Evolutionary conservation across 2,113 vertebrate species (phyloP).

Genomic region (Notechis scutatus): DNA sequence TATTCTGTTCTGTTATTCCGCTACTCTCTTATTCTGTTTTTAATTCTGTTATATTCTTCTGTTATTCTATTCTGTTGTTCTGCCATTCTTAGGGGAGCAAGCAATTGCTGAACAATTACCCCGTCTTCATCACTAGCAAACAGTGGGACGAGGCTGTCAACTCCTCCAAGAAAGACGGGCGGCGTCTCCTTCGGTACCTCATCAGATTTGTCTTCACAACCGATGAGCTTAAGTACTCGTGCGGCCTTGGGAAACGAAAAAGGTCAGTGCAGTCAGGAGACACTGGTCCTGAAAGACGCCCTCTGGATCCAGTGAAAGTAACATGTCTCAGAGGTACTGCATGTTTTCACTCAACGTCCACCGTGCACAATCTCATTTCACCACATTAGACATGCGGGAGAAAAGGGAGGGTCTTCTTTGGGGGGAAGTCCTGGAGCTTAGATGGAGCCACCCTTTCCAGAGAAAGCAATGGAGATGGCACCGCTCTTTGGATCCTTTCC

Average conservation of each 20-base stretch:
- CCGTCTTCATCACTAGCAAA: constrained; percentile 98
- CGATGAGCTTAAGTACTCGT: constrained; percentile 99
- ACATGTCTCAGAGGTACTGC: constrained; percentile 99
- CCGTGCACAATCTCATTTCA: constrained; percentile 79
- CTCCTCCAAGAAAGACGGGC: constrained; percentile 97
- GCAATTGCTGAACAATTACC: constrained; percentile 97
- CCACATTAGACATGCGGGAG: constrained; percentile 65
- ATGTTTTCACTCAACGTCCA: constrained; percentile 77
- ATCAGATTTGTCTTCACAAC: constrained; percentile 99
- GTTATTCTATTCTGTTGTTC: constrained; percentile 24
- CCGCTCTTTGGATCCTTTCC: not conserved
- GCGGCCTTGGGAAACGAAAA: constrained; percentile 98
- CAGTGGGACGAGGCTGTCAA: constrained; percentile 99
- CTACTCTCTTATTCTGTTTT: too few species aligned
- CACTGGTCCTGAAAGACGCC: constrained; percentile 92
- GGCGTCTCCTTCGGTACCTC: constrained; percentile 94
- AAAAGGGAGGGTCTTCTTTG: constrained; percentile 31
- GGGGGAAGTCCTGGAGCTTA: not conserved
- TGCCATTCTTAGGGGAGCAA: constrained; percentile 83
- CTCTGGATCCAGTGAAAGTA: constrained; percentile 98
- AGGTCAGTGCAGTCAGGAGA: constrained; percentile 97
- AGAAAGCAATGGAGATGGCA: not conserved
- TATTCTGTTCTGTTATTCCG: too few species aligned
- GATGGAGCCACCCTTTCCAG: too few species aligned
- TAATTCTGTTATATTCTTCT: constrained; percentile 42